Evolutionary conservation across 1,140 invertebrate species (phyloP).

Genomic region (Calycopis cecrops): DNA sequence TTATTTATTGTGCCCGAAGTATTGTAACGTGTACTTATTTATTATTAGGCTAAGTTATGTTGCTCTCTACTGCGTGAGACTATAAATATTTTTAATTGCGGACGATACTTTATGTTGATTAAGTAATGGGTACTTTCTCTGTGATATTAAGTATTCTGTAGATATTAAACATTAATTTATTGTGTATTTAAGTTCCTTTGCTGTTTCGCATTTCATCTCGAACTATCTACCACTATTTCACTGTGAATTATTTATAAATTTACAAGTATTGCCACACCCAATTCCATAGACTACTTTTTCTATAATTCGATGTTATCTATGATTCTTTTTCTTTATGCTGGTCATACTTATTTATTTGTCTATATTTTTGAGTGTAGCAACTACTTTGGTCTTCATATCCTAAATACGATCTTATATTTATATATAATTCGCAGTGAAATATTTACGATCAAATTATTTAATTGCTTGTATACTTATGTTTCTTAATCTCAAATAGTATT

Average conservation of each 20-base stretch:
- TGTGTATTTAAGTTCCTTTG: slow-evolving; percentile 62
- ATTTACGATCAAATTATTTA: slow-evolving; percentile 39
- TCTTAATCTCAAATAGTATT: slow-evolving; percentile 54
- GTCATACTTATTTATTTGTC: slow-evolving; percentile 33
- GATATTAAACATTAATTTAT: slow-evolving; percentile 67
- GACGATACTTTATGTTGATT: slow-evolving; percentile 64
- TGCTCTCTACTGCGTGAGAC: slow-evolving; percentile 54
- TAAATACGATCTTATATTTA: background rate
- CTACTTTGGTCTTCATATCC: background rate
- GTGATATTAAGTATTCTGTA: slow-evolving; percentile 73
- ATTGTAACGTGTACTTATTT: slow-evolving; percentile 57
- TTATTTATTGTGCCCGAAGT: slow-evolving; percentile 40
- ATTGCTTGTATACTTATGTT: slow-evolving; percentile 31
- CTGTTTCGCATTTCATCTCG: slow-evolving; percentile 17
- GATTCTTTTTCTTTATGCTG: slow-evolving; percentile 1
- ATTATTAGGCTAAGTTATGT: slow-evolving; percentile 43
- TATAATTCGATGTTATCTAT: background rate
- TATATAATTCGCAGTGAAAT: slow-evolving; percentile 1
- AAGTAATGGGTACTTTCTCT: slow-evolving; percentile 71
- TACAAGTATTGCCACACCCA: slow-evolving; percentile 1
- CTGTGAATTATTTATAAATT: slow-evolving; percentile 7
- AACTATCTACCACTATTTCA: background rate
- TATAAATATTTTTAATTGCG: slow-evolving; percentile 44
- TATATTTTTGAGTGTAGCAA: background rate
- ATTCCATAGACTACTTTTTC: background rate